phyloP scores from a whole-genome alignment of 1,140 invertebrate species.

The Hypsibius dujardini region DNA sequence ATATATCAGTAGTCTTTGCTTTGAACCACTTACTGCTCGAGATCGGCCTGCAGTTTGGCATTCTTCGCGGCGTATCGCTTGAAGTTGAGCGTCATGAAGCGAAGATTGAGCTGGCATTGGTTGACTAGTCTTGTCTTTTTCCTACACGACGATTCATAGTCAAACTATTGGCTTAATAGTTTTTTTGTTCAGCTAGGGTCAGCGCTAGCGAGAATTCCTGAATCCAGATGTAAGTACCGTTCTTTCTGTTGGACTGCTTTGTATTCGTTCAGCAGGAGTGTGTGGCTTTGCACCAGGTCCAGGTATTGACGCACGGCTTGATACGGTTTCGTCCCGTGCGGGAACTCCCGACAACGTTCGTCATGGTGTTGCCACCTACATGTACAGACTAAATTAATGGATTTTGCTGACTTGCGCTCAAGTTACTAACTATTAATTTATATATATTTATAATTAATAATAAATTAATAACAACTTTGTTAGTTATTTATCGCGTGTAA shows the following conservation, averaged over 20 bases:
- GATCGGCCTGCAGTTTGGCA: not conserved
- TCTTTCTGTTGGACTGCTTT: not conserved
- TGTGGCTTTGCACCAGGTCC: not conserved
- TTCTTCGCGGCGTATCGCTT: not conserved
- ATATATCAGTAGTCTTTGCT: no score
- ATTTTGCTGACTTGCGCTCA: no score
- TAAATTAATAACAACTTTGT: no score
- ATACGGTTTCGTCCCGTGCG: not conserved
- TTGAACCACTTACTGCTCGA: not conserved
- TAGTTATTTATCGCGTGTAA: no score
- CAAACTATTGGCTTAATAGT: no score
- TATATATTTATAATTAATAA: no score
- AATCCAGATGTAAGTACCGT: not conserved
- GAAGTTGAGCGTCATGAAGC: not conserved
- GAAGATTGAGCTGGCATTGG: not conserved
- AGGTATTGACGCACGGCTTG: not conserved
- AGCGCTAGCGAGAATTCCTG: not conserved
- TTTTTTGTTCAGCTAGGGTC: no score
- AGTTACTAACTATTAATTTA: no score
- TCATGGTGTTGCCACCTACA: not conserved
- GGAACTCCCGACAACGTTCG: not conserved
- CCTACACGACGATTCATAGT: not conserved
- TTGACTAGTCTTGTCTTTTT: not conserved
- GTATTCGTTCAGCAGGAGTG: slow-evolving; percentile 5
- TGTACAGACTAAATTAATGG: not conserved